Evolutionary conservation across 2,113 vertebrate species (phyloP).

Genomic region (Machaerirhynchus nigripectus): DNA sequence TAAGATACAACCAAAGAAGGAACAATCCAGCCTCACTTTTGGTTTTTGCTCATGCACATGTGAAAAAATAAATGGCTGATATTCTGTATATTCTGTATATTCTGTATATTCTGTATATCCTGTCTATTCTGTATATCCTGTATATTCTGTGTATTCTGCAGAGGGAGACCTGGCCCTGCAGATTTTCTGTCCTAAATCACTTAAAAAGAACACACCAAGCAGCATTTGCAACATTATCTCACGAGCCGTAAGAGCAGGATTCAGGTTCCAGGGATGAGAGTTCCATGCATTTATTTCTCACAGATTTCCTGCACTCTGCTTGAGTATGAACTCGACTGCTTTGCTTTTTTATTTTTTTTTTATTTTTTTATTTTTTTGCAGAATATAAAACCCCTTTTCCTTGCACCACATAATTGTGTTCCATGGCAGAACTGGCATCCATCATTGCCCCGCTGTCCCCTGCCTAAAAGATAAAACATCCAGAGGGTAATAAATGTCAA

Average conservation of each 20-base stretch:
- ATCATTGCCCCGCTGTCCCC: constrained; percentile 83
- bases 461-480: constrained; percentile 92
- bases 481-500: constrained; percentile 91
- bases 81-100: background rate
- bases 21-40: background rate
- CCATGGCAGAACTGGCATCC: constrained; percentile 83
- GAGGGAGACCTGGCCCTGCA: background rate
- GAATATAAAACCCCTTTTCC: constrained; percentile 67
- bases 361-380: background rate
- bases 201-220: background rate
- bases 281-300: constrained; percentile 38
- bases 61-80: background rate
- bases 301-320: constrained; percentile 27
- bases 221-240: background rate
- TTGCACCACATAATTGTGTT: constrained; percentile 77
- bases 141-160: background rate
- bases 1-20: background rate
- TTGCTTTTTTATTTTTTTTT: background rate
- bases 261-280: background rate
- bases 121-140: too few relatives aligned
- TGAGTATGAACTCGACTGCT: constrained; percentile 63
- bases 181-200: background rate
- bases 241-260: background rate
- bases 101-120: too few relatives aligned
- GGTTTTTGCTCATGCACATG: background rate